Conservation (phyloP, 2,113 vertebrate genomes). For the Bos taurus region DNA sequence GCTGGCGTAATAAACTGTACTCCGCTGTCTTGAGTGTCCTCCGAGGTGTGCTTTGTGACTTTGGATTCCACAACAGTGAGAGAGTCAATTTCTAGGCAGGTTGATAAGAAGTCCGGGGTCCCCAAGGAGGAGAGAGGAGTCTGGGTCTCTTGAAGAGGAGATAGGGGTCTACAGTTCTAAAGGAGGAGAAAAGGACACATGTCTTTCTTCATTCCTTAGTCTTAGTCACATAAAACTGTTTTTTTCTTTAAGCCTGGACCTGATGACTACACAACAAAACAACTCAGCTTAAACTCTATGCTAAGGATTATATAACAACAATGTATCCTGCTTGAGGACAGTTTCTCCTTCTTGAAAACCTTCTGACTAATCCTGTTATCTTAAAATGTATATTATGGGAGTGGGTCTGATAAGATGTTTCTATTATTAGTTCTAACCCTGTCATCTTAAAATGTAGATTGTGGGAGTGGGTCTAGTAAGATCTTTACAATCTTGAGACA, state of each 20-base stretch:
- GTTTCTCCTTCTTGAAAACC: neutral
- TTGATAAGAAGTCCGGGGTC: neutral
- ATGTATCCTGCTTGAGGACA: neutral
- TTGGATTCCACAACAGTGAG: neutral
- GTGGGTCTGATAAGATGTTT: neutral
- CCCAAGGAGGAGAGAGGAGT: neutral
- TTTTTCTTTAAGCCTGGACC: neutral
- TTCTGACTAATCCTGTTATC: neutral
- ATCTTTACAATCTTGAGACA: neutral
- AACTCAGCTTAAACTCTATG: neutral
- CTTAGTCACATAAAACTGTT: neutral
- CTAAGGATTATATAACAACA: neutral
- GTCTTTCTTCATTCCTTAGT: neutral
- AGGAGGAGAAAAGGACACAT: neutral
- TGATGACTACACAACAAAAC: neutral
- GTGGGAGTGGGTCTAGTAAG: neutral
- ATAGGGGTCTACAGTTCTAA: neutral
- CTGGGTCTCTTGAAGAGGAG: neutral
- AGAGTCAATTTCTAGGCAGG: neutral
- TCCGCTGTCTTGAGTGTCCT: neutral
- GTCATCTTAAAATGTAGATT: neutral
- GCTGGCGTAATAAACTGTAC: neutral
- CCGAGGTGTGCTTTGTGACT: neutral
- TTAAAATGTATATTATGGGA: neutral
- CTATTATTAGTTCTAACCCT: neutral